Percentiles rank a stretch among this genome's conserved stretches.
These are phyloP conservation scores for Stomatorhinus walkeri DNA, from an alignment of 2,797 vertebrate genomes.

Conservation along the genomic window DNA sequence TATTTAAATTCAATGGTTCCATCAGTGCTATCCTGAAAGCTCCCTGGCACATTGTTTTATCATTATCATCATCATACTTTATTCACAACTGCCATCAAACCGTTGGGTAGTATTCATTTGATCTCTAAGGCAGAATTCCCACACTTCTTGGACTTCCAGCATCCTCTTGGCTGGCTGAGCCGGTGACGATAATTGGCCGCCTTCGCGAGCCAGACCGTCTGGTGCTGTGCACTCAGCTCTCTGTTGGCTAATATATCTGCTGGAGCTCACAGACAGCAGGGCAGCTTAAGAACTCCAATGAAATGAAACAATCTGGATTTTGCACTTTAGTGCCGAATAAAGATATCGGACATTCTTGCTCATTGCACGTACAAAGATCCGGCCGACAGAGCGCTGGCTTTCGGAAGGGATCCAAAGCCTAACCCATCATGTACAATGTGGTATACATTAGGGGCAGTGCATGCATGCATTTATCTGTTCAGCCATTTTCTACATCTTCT, in stretches of 20 bases:
- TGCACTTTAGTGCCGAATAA: neutral
- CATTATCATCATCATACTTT: neutral
- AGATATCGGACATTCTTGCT: neutral
- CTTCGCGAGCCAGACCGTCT: conserved; percentile 11
- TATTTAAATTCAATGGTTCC: neutral
- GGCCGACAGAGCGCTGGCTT: neutral
- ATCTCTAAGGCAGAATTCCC: conserved; percentile 9
- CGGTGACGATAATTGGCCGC: conserved; percentile 13
- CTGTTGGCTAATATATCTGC: conserved; percentile 22
- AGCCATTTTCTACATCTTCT: neutral
- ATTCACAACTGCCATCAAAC: conserved; percentile 11
- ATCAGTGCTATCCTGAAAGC: neutral
- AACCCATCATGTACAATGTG: neutral
- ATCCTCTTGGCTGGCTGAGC: conserved; percentile 15
- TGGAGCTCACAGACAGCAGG: neutral
- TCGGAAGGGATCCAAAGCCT: neutral
- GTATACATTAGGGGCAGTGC: neutral
- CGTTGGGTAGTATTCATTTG: neutral
- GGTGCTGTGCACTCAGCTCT: neutral
- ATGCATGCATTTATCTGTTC: neutral
- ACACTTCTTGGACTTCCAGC: conserved; percentile 7
- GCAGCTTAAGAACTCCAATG: neutral
- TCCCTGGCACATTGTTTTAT: conserved; percentile 1
- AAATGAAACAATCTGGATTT: conserved; percentile 3
- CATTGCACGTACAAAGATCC: neutral